Evolutionary conservation across 2,797 vertebrate genomes (phyloP).

Genomic region (Eulemur mongoz): DNA sequence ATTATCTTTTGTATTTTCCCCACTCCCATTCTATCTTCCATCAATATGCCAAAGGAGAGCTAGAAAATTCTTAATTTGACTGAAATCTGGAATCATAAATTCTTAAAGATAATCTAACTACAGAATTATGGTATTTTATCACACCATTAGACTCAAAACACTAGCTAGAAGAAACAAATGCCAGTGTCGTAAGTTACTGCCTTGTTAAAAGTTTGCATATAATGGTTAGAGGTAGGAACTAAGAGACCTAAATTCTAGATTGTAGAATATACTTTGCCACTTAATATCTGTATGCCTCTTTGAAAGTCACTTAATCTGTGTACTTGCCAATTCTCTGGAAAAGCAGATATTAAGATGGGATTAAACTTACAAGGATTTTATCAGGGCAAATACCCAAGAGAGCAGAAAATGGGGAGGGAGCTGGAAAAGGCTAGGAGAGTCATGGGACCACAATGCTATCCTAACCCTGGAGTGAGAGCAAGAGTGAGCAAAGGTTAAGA

Average conservation of each 20-base stretch:
- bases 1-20: neutral
- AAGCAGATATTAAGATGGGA: neutral
- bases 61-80: neutral
- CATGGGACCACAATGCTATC: neutral
- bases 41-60: neutral
- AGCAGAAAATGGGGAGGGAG: neutral
- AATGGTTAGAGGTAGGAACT: neutral
- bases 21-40: neutral
- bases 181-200: neutral
- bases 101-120: slow-evolving; percentile 39
- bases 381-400: neutral
- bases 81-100: slow-evolving; percentile 20
- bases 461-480: neutral
- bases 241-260: neutral
- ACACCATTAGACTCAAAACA: neutral
- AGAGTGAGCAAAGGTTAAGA: neutral
- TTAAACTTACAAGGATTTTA: neutral
- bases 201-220: neutral
- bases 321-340: neutral
- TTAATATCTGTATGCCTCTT: neutral
- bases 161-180: neutral
- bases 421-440: neutral
- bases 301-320: slow-evolving; percentile 40
- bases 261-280: neutral
- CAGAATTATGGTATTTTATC: neutral